Conservation (phyloP, 2,888 invertebrate species). For the Zhuqinia jingwanae region DNA sequence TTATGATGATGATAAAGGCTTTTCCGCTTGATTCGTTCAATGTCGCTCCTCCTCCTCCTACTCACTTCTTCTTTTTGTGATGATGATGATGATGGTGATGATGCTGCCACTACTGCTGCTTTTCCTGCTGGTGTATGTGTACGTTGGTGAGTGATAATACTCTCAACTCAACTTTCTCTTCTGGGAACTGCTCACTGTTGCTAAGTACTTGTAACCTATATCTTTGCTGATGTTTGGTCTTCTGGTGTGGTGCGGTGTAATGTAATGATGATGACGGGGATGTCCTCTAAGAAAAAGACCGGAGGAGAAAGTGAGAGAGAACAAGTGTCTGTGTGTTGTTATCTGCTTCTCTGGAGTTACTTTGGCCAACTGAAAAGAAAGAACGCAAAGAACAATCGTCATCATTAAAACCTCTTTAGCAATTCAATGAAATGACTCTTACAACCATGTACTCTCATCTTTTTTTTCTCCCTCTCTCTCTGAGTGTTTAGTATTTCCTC, state of each 20-base stretch:
- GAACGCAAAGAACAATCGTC: slow-evolving; percentile 54
- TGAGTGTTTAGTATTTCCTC: background rate
- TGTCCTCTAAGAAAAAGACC: no score
- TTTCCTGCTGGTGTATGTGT: background rate
- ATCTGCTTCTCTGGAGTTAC: background rate
- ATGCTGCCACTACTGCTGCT: no score
- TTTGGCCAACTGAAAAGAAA: slow-evolving; percentile 47
- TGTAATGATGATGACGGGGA: slow-evolving; percentile 24
- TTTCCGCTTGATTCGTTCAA: slow-evolving; percentile 41
- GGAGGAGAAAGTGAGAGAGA: slow-evolving; percentile 2
- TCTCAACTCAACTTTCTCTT: no score
- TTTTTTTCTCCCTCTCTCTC: background rate
- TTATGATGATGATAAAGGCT: slow-evolving; percentile 16
- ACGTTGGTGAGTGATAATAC: slow-evolving; percentile 9
- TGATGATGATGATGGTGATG: no score
- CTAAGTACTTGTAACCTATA: background rate
- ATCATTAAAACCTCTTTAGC: slow-evolving; percentile 67
- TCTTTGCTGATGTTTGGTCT: slow-evolving; percentile 1
- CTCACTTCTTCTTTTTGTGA: slow-evolving; percentile 38
- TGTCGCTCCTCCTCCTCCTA: slow-evolving; percentile 56
- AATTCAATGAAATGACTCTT: slow-evolving; percentile 65
- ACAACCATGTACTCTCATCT: background rate
- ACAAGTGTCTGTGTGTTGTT: background rate
- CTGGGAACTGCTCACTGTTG: background rate
- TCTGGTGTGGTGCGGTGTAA: background rate